A percentile compares a stretch with the other conserved stretches of the same genome.
phyloP scores from a whole-genome alignment of 1,140 invertebrate genomes.

The Lepidurus arcticus region DNA sequence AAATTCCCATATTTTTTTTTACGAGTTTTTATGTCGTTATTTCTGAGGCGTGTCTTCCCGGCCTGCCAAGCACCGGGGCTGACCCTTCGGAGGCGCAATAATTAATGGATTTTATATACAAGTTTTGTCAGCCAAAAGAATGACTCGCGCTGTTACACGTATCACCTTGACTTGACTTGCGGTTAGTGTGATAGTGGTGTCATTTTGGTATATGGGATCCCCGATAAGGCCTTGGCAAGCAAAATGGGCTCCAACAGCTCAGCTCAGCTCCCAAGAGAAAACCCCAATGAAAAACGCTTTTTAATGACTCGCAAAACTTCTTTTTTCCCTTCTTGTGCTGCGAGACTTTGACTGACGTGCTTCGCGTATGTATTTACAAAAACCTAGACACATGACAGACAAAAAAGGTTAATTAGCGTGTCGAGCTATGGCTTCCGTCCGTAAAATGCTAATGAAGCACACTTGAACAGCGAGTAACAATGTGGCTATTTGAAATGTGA shows the following conservation, averaged over 20 bases:
- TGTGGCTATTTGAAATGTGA: not conserved
- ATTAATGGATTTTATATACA: conserved; percentile 9
- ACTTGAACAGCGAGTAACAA: not conserved
- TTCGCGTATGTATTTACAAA: not conserved
- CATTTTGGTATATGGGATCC: conserved; percentile 6
- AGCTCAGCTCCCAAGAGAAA: not conserved
- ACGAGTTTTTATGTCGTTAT: not conserved
- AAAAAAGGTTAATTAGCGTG: not conserved
- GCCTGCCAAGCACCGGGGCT: not conserved
- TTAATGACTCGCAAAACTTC: too few relatives aligned
- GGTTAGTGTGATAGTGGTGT: not conserved
- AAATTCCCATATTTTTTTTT: conserved; percentile 3
- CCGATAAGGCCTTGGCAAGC: conserved; percentile 14
- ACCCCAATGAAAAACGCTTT: not conserved
- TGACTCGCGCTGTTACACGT: not conserved
- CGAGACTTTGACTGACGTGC: not conserved
- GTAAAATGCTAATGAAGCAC: not conserved
- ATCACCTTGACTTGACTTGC: conserved; percentile 14
- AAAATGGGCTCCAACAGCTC: not conserved
- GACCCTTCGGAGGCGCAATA: not conserved
- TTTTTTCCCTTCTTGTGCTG: not conserved
- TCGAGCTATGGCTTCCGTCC: conserved; percentile 20
- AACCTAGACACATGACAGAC: not conserved
- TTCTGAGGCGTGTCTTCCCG: not conserved
- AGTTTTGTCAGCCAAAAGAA: conserved; percentile 7